These are phyloP conservation scores for Centroberyx gerrardi DNA, from an alignment of 2,797 vertebrate genomes.

Conservation along the genomic window DNA sequence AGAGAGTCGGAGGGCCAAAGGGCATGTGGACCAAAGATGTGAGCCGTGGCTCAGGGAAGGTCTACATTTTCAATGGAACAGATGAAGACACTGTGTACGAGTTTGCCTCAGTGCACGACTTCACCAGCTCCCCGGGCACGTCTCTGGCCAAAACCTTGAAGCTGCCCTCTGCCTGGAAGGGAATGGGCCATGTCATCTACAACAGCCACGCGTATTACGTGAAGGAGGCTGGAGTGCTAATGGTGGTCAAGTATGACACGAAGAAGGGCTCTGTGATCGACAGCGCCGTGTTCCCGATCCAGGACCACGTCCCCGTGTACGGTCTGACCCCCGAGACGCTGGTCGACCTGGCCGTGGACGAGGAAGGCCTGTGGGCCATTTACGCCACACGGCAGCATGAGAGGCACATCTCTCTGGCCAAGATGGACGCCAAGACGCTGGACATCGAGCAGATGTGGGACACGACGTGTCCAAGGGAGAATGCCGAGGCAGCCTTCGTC, in stretches of 20 bases:
- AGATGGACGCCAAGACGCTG: slow-evolving; percentile 90
- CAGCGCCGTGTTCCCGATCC: slow-evolving; percentile 91
- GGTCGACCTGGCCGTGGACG: slow-evolving; percentile 93
- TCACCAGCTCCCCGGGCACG: slow-evolving; percentile 88
- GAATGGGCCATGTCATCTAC: slow-evolving; percentile 93
- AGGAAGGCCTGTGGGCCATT: slow-evolving; percentile 96
- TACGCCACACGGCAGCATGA: slow-evolving; percentile 92
- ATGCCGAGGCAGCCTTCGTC: slow-evolving; percentile 94
- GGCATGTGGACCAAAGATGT: slow-evolving; percentile 96
- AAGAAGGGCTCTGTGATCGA: slow-evolving; percentile 89
- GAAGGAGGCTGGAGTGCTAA: slow-evolving; percentile 87
- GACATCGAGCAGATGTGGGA: slow-evolving; percentile 98
- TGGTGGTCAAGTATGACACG: slow-evolving; percentile 93
- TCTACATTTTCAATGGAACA: slow-evolving; percentile 93
- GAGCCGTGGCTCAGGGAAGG: slow-evolving; percentile 83
- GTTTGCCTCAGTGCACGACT: slow-evolving; percentile 91
- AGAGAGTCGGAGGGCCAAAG: slow-evolving; percentile 89
- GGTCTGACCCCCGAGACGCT: slow-evolving; percentile 90
- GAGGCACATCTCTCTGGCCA: slow-evolving; percentile 93
- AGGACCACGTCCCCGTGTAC: slow-evolving; percentile 86
- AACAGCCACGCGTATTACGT: slow-evolving; percentile 90
- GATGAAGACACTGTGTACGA: slow-evolving; percentile 89
- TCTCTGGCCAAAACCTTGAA: slow-evolving; percentile 88
- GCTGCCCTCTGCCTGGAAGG: slow-evolving; percentile 92
- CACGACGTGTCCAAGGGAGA: slow-evolving; percentile 93